These are phyloP conservation scores for Drosophila novamexicana DNA, from an alignment of 1,140 invertebrate genomes.

Conservation along the genomic window DNA sequence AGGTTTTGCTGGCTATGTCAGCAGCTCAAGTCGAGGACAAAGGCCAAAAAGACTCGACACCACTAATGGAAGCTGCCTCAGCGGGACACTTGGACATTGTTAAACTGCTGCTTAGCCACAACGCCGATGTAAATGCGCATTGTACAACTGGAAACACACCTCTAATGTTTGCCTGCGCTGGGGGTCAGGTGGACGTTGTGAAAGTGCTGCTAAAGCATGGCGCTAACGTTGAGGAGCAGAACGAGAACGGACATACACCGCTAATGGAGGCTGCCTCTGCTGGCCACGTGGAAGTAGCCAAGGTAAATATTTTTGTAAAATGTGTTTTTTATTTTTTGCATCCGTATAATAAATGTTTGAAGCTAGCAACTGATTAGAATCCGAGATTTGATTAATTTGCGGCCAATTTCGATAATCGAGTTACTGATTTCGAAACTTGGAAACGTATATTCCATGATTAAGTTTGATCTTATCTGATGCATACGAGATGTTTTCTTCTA, in stretches of 20 bases:
- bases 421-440: conserved; percentile 65
- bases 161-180: conserved; percentile 98
- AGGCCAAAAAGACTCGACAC: conserved; percentile 96
- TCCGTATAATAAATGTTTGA: not conserved
- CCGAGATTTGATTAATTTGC: conserved; percentile 78
- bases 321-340: not conserved
- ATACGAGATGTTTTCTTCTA: not conserved
- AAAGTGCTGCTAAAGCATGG: conserved; percentile 94
- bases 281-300: conserved; percentile 97
- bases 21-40: conserved; percentile 98
- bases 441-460: conserved; percentile 57
- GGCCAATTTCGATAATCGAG: conserved; percentile 57
- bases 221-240: conserved; percentile 98
- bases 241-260: conserved; percentile 99
- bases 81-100: conserved; percentile 98
- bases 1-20: conserved; percentile 97
- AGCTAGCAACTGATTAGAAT: conserved; percentile 77
- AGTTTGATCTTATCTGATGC: conserved; percentile 84
- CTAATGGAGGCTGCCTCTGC: conserved; percentile 99
- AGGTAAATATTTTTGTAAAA: conserved; percentile 84
- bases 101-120: conserved; percentile 94
- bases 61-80: conserved; percentile 98
- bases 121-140: conserved; percentile 98
- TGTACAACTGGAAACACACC: conserved; percentile 98
- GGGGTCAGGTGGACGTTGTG: conserved; percentile 97